Evolutionary conservation across 2,888 invertebrate genomes (phyloP), one percentile per base, ranked within the genome.

Genomic region (Drosophila conformis): DNA sequence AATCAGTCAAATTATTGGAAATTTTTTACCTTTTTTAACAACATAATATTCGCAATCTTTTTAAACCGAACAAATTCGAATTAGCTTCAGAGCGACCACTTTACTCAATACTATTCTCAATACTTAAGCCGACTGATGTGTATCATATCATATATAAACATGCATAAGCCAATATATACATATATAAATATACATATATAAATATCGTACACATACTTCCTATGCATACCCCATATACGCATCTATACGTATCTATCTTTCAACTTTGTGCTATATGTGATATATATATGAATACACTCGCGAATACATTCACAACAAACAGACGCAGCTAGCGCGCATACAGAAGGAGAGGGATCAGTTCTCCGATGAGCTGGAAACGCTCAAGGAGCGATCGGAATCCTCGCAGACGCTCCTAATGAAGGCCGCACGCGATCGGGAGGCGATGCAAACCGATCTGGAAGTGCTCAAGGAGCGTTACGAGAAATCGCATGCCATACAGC

Each of bases 271-370:
- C 71, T 66, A 74, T 76, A 62, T 71, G 66, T 75, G 68, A 70
- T 25, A 42, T 25, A 42, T 25, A 38, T 53, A 38, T 57, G 33
- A 58, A 48, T 36, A 40, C 53, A 67, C 53, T 31, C 56, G 56
- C 31, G 31, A 66, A 77, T 51, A 62, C 73, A 68, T 59, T 56
- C 36, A 56, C n/a, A 62, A 48, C 54, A 46, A 88, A 86, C 94
- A 97, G 96, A 95, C 95, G 70, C 94, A 97, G 83, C 95, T 98
- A 80, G 94, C 97, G 81, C 96, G 98, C 78, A 94, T 98, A 79
- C 97, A 98, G 93, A 98, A 98, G 93, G 98, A 98, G 93, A 95
- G 97, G 80, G 98, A 98, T 91, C 94, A 95, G 75, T 96, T 97
- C 82, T 95, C 97, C 69, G 96, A 96, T 56, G 98, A 98, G 82